phyloP scores from a whole-genome alignment of 2,113 vertebrate species.

The Pyxicephalus adspersus region DNA sequence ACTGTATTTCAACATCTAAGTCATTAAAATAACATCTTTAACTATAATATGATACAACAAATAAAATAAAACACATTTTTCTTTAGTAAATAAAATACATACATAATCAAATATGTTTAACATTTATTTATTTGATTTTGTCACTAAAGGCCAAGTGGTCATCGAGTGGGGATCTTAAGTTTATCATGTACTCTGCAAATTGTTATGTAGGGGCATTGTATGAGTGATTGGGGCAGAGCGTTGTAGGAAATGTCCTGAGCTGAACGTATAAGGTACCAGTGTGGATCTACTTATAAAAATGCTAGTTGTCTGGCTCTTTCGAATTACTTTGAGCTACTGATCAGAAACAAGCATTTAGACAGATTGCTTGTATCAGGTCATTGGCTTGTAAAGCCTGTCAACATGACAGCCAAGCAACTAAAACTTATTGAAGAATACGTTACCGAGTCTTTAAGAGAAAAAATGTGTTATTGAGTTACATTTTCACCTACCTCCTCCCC shows the following conservation, averaged over 20 bases:
- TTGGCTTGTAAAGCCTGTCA: too few species aligned
- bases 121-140: neutral
- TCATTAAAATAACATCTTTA: constrained; percentile 38
- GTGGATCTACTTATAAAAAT: too few species aligned
- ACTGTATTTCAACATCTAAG: constrained; percentile 25
- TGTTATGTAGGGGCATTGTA: neutral
- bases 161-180: neutral
- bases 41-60: constrained; percentile 29
- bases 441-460: too few species aligned
- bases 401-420: too few species aligned
- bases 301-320: too few species aligned
- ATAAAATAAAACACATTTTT: constrained; percentile 33
- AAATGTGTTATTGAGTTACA: too few species aligned
- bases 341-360: too few species aligned
- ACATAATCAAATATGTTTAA: constrained; percentile 35
- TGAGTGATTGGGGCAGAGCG: neutral
- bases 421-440: too few species aligned
- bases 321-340: too few species aligned
- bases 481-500: too few species aligned
- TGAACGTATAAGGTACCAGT: too few species aligned
- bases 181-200: neutral
- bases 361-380: too few species aligned
- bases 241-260: neutral
- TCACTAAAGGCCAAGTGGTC: neutral
- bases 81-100: constrained; percentile 30